Evolutionary conservation across 2,113 vertebrate genomes (phyloP), one percentile per base, ranked within the genome.

Genomic region (Prochilodus magdalenae): DNA sequence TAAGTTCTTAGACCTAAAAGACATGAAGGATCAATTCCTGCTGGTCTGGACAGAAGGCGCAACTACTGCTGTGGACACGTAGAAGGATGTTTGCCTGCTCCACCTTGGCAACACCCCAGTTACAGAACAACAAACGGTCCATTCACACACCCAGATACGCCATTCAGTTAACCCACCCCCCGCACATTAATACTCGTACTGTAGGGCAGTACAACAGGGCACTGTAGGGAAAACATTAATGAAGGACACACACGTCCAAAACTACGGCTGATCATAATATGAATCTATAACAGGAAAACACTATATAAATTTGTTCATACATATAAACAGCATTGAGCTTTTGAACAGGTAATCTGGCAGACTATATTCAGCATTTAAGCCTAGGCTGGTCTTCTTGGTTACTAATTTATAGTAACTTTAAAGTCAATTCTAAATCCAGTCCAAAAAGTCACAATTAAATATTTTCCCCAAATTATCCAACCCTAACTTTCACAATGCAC

Each of bases 61-160:
- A 77, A 49, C 63, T 16, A n/a, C 0, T 63, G 24, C 30, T 1
- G 13, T 6, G 5, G 0, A 18, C 49, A 51, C 24, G 0, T 3
- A 47, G 53, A 24, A 20, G 18, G 13, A 76, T 60, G 81, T 86
- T 86, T 80, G 65, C 66, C 24, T n/a, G 49, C n/a, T 22, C 47
- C 33, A 40, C 26, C 80, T 53, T 47, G 71, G 44, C 57, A 49
- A 76, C 75, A 57, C 73, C 33, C 80, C 30, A 40, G 27, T 67
- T 30, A 18, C n/a, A 10, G 30, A 14, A 40, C 33, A 44, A 82
- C 63, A 75, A 33, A 71, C 15, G 3, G 53, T 66, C 51, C 11
- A 65, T 79, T 83, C 55, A 85, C 49, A 20, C 44, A 60, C 20
- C 0, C 40, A 44, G 26, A 0, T 6, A 29, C 8, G n/a, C n/a